Conservation (phyloP, 1,140 invertebrate genomes). For the Drosophila ambigua region DNA sequence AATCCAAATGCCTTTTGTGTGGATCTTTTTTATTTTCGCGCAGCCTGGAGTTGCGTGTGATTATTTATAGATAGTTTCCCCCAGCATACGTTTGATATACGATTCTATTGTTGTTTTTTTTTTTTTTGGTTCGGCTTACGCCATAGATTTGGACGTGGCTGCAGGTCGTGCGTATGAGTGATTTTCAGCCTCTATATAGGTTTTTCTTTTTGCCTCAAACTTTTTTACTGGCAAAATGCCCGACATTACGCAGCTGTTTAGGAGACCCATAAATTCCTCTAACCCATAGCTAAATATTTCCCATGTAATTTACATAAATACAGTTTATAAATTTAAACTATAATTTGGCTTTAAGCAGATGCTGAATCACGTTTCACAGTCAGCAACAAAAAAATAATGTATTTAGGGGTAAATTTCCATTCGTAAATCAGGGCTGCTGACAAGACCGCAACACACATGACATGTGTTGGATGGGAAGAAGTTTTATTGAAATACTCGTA, state of each 20-base stretch:
- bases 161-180: slow-evolving; percentile 69
- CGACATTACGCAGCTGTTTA: slow-evolving; percentile 79
- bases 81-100: slow-evolving; percentile 32
- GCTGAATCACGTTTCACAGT: slow-evolving; percentile 42
- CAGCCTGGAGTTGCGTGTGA: slow-evolving; percentile 53
- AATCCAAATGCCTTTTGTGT: slow-evolving; percentile 32
- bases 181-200: slow-evolving; percentile 52
- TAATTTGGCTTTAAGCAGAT: slow-evolving; percentile 41
- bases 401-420: slow-evolving; percentile 29
- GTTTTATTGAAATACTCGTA: slow-evolving; percentile 6
- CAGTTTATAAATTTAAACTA: slow-evolving; percentile 17
- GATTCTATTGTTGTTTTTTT: slow-evolving; percentile 67
- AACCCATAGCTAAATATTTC: slow-evolving; percentile 15
- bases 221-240: slow-evolving; percentile 64
- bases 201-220: slow-evolving; percentile 5
- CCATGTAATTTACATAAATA: slow-evolving; percentile 59
- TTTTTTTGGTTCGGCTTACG: slow-evolving; percentile 39
- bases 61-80: slow-evolving; percentile 72
- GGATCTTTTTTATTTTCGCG: slow-evolving; percentile 20
- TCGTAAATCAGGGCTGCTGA: slow-evolving; percentile 63
- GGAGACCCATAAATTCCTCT: slow-evolving; percentile 47
- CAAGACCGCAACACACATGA: slow-evolving; percentile 28
- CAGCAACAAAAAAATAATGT: background rate
- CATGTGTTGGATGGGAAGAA: slow-evolving; percentile 21
- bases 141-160: slow-evolving; percentile 11